These are phyloP conservation scores for Pyralis farinalis DNA, from an alignment of 2,888 invertebrate genomes.

Conservation along the genomic window DNA sequence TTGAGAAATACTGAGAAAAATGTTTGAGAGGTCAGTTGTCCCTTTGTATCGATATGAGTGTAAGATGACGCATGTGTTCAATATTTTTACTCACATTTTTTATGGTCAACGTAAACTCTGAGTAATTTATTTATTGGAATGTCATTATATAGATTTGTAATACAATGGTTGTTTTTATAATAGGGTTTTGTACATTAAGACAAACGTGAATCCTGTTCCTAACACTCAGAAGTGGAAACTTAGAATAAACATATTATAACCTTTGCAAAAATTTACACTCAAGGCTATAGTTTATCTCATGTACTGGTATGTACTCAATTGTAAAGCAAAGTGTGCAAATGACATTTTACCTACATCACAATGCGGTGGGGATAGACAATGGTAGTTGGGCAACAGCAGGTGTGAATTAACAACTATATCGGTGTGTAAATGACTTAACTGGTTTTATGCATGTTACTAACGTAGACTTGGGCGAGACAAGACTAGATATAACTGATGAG, in stretches of 20 bases:
- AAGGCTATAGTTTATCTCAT: too few species aligned
- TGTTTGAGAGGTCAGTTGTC: neutral
- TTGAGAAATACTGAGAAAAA: neutral
- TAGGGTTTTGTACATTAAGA: too few species aligned
- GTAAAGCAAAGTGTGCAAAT: neutral
- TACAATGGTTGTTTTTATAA: too few species aligned
- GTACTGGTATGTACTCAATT: neutral
- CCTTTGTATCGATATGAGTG: neutral
- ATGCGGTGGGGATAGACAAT: conserved; percentile 3
- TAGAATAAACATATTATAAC: too few species aligned
- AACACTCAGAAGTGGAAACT: too few species aligned
- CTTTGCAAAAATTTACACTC: too few species aligned
- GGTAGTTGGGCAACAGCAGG: conserved; percentile 6
- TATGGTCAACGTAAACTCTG: too few species aligned
- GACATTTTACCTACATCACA: neutral
- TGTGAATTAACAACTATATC: conserved; percentile 7
- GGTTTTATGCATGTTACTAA: neutral
- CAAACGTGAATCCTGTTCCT: too few species aligned
- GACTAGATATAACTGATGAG: too few species aligned
- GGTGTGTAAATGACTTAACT: neutral
- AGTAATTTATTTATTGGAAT: too few species aligned
- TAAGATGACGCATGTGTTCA: neutral
- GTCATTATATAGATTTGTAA: too few species aligned
- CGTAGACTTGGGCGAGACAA: too few species aligned
- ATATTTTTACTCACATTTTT: neutral